These are phyloP conservation scores for Aldabrachelys gigantea DNA, from an alignment of 2,113 vertebrate genomes.

Conservation along the genomic window DNA sequence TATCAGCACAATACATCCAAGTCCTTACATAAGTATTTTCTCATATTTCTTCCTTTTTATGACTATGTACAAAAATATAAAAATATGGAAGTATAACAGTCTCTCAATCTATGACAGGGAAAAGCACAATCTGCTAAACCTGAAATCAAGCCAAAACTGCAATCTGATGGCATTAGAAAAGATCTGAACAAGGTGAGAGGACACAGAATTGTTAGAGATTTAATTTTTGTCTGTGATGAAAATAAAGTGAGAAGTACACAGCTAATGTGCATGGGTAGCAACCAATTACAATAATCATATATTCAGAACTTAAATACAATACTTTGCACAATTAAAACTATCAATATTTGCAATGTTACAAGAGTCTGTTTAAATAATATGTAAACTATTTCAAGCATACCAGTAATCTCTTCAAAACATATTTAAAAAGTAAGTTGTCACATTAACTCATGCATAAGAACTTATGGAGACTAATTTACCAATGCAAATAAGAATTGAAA, in stretches of 20 bases:
- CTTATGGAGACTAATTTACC: neutral
- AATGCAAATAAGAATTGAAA: neutral
- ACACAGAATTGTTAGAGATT: neutral
- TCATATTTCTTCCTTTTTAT: neutral
- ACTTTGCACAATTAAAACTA: neutral
- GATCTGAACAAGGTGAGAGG: neutral
- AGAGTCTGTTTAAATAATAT: neutral
- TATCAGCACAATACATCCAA: neutral
- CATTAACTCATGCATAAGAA: neutral
- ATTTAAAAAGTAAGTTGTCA: neutral
- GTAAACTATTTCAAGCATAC: neutral
- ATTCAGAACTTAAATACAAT: neutral
- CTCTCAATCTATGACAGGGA: neutral
- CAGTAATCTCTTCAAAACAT: neutral
- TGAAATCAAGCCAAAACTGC: neutral
- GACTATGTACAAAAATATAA: neutral
- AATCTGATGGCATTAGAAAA: neutral
- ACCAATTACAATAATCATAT: neutral
- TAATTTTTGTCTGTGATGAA: neutral
- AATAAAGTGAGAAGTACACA: neutral
- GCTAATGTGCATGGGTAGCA: neutral
- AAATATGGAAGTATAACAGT: neutral
- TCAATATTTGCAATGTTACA: neutral
- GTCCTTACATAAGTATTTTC: neutral
- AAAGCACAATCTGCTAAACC: neutral